Evolutionary conservation across 35 echinoderm and acorn worm species (phyloP).

Genomic region (Heliocidaris tuberculata): DNA sequence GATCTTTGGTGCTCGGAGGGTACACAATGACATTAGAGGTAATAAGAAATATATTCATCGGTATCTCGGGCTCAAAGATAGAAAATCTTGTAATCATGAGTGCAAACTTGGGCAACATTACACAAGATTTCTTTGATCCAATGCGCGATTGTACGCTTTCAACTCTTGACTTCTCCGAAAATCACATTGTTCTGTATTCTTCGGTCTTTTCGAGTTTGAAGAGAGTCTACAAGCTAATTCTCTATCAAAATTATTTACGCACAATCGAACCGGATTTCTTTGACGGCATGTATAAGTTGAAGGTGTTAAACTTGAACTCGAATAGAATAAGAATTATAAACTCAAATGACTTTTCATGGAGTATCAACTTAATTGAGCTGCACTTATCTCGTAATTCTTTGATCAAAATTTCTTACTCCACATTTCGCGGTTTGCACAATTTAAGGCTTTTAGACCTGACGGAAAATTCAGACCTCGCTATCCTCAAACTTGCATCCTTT

Average conservation of each 20-base stretch:
- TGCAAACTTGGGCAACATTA: not conserved
- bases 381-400: not conserved
- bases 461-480: not conserved
- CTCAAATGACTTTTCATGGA: not conserved
- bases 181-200: not conserved
- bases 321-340: not conserved
- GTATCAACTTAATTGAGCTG: not conserved
- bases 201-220: not conserved
- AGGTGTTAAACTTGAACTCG: not conserved
- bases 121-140: not conserved
- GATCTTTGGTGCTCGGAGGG: not conserved
- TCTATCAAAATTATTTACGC: not conserved
- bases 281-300: not conserved
- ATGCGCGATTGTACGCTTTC: not conserved
- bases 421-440: not conserved
- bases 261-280: not conserved
- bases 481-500: not conserved
- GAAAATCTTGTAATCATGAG: not conserved
- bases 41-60: not conserved
- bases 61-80: not conserved
- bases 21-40: not conserved
- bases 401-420: not conserved
- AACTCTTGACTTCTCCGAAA: not conserved
- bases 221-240: not conserved
- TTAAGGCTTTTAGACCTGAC: not conserved